phyloP scores from a whole-genome alignment of 2,113 vertebrate genomes.

The Dicaeum eximium region DNA sequence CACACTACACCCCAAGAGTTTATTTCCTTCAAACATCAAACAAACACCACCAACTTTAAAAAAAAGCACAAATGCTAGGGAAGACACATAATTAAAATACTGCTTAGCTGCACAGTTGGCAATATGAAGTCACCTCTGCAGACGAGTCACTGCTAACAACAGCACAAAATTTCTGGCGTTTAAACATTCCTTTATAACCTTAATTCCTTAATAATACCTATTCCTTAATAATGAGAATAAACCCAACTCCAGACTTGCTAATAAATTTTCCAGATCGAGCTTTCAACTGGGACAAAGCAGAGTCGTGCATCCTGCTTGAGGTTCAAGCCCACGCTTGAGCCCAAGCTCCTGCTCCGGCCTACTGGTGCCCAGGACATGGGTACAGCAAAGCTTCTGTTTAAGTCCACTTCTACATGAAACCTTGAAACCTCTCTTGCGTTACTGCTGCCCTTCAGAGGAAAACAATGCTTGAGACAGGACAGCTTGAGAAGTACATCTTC shows the following conservation, averaged over 20 bases:
- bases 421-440: neutral
- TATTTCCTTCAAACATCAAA: neutral
- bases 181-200: no score
- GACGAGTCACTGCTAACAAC: rapidly evolving
- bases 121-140: neutral
- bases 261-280: rapidly evolving
- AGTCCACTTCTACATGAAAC: neutral
- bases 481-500: neutral
- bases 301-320: rapidly evolving
- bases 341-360: no score
- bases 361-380: no score
- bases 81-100: neutral
- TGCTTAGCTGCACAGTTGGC: neutral
- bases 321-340: no score
- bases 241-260: rapidly evolving
- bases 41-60: rapidly evolving
- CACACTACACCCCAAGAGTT: rapidly evolving
- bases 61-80: neutral
- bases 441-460: neutral
- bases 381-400: rapidly evolving
- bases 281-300: rapidly evolving
- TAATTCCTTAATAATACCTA: rapidly evolving
- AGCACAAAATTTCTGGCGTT: rapidly evolving
- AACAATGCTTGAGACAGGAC: rapidly evolving
- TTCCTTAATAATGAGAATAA: neutral